Evolutionary conservation across 2,797 vertebrate genomes (phyloP), one percentile per base, ranked within the genome.

Genomic region (Danio jaintianensis): DNA sequence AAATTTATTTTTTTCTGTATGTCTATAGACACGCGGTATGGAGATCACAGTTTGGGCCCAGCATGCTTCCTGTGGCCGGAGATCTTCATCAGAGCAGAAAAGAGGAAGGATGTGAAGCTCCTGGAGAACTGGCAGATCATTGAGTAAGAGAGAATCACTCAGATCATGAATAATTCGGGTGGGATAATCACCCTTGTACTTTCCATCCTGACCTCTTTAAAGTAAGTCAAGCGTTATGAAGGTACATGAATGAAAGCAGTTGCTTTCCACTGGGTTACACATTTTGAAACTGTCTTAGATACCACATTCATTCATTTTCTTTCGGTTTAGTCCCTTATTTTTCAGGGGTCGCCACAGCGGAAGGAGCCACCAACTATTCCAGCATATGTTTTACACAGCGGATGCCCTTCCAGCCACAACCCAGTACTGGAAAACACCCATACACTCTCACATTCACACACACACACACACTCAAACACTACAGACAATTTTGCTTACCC

Each of bases 41-140:
- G 42, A 22, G 6, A 66, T 47, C 7, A 1, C 29, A 29, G 40
- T 4, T 7, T 43, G 1, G 7, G 20, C 20, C 45, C 15, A 20
- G 1, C 3, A 1, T 4, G 13, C 53, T 56, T 74, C 61, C 40
- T 20, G 12, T 58, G 18, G 3, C 47, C 1, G 10, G 16, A 71
- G 15, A 2, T 3, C n/a, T 22, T 18, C 1, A 3, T 62, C 22
- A n/a, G 12, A 11, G 18, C 7, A 59, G 62, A 56, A 76, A 81
- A 79, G 42, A 62, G 75, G 71, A 83, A 81, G 78, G 56, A 83
- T 75, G 67, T 71, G 20, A 42, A 42, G 4, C 22, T 63, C 15
- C 11, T 12, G 22, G 13, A 59, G 43, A 73, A 16, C 4, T 55
- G n/a, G 6, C 10, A 38, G 15, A 45, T 53, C 3, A 11, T 8